A percentile compares a stretch with the other conserved stretches of the same genome.
Conservation (phyloP, 2,797 vertebrate genomes). For the Potorous gilbertii region DNA sequence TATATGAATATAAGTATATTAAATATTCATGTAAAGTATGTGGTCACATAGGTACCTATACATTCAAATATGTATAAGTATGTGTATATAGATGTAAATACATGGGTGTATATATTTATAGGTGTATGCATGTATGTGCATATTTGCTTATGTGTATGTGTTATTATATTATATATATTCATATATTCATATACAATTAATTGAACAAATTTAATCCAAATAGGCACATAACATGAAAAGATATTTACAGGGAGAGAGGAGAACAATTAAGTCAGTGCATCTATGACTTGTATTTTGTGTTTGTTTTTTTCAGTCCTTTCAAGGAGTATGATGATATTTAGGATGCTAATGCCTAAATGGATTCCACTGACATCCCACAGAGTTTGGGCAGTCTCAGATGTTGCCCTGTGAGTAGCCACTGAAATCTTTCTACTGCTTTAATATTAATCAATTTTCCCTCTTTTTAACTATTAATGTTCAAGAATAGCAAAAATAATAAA, state of each 20-base stretch:
- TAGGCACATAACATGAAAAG: not conserved
- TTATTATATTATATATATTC: no score
- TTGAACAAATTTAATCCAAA: not conserved
- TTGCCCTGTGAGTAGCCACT: not conserved
- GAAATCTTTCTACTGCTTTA: not conserved
- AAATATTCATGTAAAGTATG: no score
- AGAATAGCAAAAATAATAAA: not conserved
- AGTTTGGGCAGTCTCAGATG: not conserved
- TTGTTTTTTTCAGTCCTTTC: not conserved
- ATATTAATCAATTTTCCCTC: not conserved
- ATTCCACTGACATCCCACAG: not conserved
- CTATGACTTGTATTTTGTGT: not conserved
- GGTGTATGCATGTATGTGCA: no score
- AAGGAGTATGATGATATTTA: not conserved
- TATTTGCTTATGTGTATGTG: not conserved
- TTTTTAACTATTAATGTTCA: not conserved
- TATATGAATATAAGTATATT: no score
- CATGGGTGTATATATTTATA: no score
- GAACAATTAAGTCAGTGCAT: not conserved
- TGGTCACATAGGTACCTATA: no score
- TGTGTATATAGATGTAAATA: no score
- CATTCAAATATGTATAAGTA: no score
- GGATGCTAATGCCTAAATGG: not conserved
- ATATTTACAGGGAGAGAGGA: not conserved
- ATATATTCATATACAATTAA: not conserved